Evolutionary conservation across 2,797 vertebrate species (phyloP), one percentile per base, ranked within the genome.

Genomic region (Hoplostethus atlanticus): DNA sequence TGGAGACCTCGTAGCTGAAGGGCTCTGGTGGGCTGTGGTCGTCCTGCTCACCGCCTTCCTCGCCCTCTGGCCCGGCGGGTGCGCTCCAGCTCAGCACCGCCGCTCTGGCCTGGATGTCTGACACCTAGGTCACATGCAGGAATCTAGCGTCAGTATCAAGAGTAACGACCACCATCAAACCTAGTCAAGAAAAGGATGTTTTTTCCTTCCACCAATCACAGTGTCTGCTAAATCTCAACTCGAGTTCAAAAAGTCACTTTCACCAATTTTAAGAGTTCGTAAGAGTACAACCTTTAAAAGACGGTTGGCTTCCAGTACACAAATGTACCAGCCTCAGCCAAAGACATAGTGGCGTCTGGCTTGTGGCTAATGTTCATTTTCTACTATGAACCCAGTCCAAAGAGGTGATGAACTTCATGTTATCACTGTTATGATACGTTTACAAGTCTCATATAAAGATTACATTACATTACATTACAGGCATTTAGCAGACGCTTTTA

Each of bases 101-200:
- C 69, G 91, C 91, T 88, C 95, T 95, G 87, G 97, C 95, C 87
- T 97, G 95, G 83, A 98, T 94, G 78, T 98, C 96, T 0, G 96
- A 96, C 44, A 97, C 94, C 98, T 99, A 75, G 1, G 80, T 34
- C 13, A 64, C 28, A 70, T 31, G 2, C 76, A 72, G 57, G 47
- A 55, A 68, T 6, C 13, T 48, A 16, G 12, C 16, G 50, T 83
- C 12, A 77, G 3, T 36, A 57, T 30, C 2, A 30, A 57, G 52
- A 51, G 13, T 40, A 17, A 25, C 17, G 15, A 46, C 57, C 21
- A 31, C 2, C 5, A 48, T 74, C 42, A 76, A 52, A 38, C n/a
- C 13, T 13, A 3, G 5, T 42, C 48, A 34, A 15, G 11, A 9
- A 44, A 44, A 10, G 8, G 11, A 44, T 1, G 12, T 7, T 44